A percentile compares a stretch with the other conserved stretches of the same genome.
These are phyloP conservation scores for Polymixis lichenea DNA, from an alignment of 2,888 invertebrate genomes.

Conservation along the genomic window DNA sequence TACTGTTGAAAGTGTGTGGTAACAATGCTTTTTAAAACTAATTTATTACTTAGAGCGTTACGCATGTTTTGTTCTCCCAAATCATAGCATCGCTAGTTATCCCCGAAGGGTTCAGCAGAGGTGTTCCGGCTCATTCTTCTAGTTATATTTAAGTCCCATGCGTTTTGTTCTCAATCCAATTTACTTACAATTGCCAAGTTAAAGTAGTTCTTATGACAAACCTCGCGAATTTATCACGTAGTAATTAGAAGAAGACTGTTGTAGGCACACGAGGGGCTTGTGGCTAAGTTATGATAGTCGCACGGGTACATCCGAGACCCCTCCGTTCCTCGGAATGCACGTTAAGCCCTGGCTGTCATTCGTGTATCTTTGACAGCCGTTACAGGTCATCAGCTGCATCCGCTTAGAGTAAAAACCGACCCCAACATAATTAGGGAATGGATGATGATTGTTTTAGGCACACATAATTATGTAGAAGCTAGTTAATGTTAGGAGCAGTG, in stretches of 20 bases:
- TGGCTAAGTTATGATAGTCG: too few relatives aligned
- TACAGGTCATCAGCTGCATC: too few relatives aligned
- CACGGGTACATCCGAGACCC: too few relatives aligned
- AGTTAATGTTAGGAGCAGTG: too few relatives aligned
- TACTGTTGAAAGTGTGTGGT: neutral
- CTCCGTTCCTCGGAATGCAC: too few relatives aligned
- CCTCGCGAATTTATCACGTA: neutral
- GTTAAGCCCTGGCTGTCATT: too few relatives aligned
- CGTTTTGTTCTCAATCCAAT: neutral
- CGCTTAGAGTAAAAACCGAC: too few relatives aligned
- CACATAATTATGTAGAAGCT: too few relatives aligned
- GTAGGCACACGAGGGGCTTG: neutral
- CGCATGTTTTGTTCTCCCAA: neutral
- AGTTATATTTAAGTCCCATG: neutral
- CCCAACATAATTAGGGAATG: too few relatives aligned
- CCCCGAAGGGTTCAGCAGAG: neutral
- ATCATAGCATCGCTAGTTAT: neutral
- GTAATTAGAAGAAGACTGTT: neutral
- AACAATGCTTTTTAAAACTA: neutral
- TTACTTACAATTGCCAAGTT: neutral
- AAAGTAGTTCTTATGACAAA: neutral
- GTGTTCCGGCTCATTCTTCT: neutral
- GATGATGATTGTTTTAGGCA: too few relatives aligned
- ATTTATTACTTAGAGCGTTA: neutral
- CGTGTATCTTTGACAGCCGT: too few relatives aligned